phyloP scores from a whole-genome alignment of 2,113 vertebrate species.

The Petromus typicus region DNA sequence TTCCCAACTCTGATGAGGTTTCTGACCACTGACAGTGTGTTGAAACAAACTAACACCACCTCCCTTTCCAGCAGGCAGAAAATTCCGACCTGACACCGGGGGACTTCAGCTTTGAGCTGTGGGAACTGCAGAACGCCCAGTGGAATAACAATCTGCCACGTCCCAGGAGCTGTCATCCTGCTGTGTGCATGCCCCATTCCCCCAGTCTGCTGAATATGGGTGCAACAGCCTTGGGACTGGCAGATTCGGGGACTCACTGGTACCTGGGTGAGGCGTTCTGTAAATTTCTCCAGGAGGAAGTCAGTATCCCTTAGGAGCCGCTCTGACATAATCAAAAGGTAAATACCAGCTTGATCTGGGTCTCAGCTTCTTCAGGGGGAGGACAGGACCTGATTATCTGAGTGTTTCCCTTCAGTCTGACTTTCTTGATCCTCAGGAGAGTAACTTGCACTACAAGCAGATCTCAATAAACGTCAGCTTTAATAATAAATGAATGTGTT shows the following conservation, averaged over 20 bases:
- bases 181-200: too few species aligned
- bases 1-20: neutral
- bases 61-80: neutral
- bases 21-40: neutral
- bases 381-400: neutral
- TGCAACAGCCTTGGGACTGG: neutral
- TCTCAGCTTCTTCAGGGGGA: neutral
- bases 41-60: neutral
- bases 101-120: neutral
- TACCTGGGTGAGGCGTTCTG: neutral
- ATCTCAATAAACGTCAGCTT: neutral
- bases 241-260: neutral
- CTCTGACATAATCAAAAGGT: neutral
- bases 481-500: neutral
- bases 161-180: constrained; percentile 1
- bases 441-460: neutral
- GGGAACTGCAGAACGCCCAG: neutral
- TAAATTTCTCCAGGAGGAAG: neutral
- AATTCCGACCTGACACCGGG: neutral
- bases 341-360: neutral
- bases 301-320: neutral
- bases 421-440: neutral
- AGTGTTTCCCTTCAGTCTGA: neutral
- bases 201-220: neutral
- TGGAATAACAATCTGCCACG: constrained; percentile 60